Evolutionary conservation across 2,113 vertebrate species (phyloP).

Genomic region (Dasyurus viverrinus): DNA sequence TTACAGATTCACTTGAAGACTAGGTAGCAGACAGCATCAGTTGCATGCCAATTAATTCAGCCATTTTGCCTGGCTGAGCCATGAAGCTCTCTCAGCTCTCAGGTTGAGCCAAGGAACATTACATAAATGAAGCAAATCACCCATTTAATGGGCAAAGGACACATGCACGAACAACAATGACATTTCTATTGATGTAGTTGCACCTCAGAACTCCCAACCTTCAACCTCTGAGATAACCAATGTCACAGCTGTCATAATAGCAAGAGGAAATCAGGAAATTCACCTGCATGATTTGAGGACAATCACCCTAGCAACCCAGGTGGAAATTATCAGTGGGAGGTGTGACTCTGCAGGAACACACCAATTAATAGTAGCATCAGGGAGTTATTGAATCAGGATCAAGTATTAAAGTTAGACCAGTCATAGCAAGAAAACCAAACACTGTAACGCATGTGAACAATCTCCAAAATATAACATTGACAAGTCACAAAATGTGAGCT

Average conservation of each 20-base stretch:
- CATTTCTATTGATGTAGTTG: background rate
- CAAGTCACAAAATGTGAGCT: background rate
- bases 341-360: background rate
- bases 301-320: background rate
- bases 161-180: background rate
- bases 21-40: background rate
- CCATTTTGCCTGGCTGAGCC: background rate
- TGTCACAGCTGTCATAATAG: background rate
- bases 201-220: background rate
- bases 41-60: background rate
- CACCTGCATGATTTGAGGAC: background rate
- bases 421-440: background rate
- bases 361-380: background rate
- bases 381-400: background rate
- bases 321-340: background rate
- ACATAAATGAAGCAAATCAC: background rate
- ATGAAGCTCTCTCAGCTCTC: background rate
- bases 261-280: background rate
- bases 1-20: background rate
- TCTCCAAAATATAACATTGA: background rate
- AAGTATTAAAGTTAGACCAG: background rate
- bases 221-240: background rate
- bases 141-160: background rate
- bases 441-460: background rate
- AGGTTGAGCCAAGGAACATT: background rate